phyloP scores from a whole-genome alignment of 1,140 invertebrate genomes.

The Stratiolaelaps scimitus region DNA sequence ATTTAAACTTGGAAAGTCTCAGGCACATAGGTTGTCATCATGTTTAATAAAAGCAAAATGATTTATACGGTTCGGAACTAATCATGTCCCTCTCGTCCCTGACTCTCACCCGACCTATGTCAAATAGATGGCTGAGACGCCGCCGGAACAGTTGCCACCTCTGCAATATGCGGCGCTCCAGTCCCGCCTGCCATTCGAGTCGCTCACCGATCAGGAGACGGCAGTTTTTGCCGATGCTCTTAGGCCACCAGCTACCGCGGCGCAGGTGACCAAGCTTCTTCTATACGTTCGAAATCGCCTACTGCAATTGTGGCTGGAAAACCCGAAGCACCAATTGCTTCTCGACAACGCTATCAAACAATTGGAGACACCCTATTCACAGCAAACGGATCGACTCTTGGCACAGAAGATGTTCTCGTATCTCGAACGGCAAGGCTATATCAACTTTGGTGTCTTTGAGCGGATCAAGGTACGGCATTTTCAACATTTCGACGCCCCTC shows the following conservation, averaged over 20 bases:
- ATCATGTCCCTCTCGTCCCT: too few species aligned
- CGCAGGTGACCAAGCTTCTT: conserved; percentile 57
- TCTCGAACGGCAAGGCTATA: conserved; percentile 87
- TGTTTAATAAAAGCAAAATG: too few species aligned
- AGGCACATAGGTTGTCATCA: too few species aligned
- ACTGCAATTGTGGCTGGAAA: conserved; percentile 88
- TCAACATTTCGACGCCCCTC: too few species aligned
- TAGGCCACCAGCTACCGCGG: conserved; percentile 62
- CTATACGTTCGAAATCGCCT: conserved; percentile 82
- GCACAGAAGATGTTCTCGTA: conserved; percentile 76
- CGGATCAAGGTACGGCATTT: conserved; percentile 49
- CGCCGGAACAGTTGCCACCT: conserved; percentile 10
- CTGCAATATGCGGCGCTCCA: conserved; percentile 80
- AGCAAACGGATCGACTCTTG: conserved; percentile 51
- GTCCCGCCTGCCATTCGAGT: conserved; percentile 81
- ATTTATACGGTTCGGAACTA: too few species aligned
- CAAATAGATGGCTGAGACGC: conserved; percentile 24
- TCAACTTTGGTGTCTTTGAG: conserved; percentile 96
- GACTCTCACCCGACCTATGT: too few species aligned
- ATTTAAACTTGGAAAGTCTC: too few species aligned
- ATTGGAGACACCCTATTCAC: conserved; percentile 77
- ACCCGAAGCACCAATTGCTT: conserved; percentile 81
- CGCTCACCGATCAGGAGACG: conserved; percentile 83
- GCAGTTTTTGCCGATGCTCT: conserved; percentile 83
- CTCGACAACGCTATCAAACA: conserved; percentile 63